Conservation (phyloP, 53 echinoderm and acorn worm genomes). For the Stichopus horrens region DNA sequence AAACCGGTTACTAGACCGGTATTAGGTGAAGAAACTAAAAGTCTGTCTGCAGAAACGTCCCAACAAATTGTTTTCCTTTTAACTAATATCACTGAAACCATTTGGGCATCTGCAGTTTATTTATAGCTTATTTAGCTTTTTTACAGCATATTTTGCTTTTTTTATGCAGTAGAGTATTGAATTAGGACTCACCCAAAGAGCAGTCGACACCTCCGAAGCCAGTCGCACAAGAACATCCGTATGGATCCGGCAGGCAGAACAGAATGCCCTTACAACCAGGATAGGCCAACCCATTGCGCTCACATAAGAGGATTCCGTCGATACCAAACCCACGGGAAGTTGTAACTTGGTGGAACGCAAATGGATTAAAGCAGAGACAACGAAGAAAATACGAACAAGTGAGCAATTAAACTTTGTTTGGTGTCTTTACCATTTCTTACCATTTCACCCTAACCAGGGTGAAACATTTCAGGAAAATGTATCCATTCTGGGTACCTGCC, state of each 20-base stretch:
- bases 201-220: conserved; percentile 8
- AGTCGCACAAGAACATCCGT: conserved; percentile 17
- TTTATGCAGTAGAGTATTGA: neutral
- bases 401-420: no score
- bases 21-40: no score
- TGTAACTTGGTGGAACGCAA: neutral
- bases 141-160: neutral
- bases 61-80: neutral
- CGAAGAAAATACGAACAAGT: neutral
- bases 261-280: conserved; percentile 31
- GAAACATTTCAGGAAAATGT: no score
- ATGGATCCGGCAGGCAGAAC: conserved; percentile 24
- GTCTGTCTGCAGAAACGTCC: no score
- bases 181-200: neutral
- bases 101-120: neutral
- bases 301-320: neutral
- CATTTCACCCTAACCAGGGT: no score
- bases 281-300: conserved; percentile 14
- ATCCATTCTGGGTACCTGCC: no score
- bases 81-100: neutral
- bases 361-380: neutral
- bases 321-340: neutral
- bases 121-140: neutral
- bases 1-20: no score
- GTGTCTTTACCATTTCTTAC: no score